These are phyloP conservation scores for Crypturellus tataupa DNA, from an alignment of 2,797 vertebrate genomes.

Conservation along the genomic window DNA sequence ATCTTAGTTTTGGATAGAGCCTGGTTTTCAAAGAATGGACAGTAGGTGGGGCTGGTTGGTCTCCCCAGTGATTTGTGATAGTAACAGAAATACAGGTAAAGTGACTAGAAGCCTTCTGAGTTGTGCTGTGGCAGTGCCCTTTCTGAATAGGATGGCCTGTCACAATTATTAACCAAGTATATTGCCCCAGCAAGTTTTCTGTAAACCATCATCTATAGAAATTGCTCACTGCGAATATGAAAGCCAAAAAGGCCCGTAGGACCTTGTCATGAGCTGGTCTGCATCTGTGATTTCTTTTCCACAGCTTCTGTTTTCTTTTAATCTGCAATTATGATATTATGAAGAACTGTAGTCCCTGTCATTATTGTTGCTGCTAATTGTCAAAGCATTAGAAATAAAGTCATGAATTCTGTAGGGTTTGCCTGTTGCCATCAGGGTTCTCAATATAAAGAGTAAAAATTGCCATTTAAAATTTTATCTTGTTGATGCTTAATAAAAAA, in stretches of 20 bases:
- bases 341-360: background rate
- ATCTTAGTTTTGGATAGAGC: background rate
- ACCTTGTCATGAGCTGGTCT: background rate
- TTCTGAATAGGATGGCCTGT: background rate
- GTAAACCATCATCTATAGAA: background rate
- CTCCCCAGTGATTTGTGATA: background rate
- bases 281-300: background rate
- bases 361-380: background rate
- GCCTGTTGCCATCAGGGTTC: background rate
- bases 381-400: background rate
- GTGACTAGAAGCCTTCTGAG: background rate
- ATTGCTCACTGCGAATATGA: background rate
- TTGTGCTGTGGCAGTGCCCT: background rate
- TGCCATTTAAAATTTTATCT: background rate
- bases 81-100: background rate
- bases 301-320: background rate
- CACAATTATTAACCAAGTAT: background rate
- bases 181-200: background rate
- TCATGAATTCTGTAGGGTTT: background rate
- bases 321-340: background rate
- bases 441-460: background rate
- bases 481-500: background rate
- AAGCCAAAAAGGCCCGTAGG: background rate
- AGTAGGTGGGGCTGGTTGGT: slow-evolving; percentile 24
- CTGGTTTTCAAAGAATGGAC: background rate